Base-by-base conservation (phyloP, 2,113 vertebrate species). In the Dipodomys ordii region DNA sequence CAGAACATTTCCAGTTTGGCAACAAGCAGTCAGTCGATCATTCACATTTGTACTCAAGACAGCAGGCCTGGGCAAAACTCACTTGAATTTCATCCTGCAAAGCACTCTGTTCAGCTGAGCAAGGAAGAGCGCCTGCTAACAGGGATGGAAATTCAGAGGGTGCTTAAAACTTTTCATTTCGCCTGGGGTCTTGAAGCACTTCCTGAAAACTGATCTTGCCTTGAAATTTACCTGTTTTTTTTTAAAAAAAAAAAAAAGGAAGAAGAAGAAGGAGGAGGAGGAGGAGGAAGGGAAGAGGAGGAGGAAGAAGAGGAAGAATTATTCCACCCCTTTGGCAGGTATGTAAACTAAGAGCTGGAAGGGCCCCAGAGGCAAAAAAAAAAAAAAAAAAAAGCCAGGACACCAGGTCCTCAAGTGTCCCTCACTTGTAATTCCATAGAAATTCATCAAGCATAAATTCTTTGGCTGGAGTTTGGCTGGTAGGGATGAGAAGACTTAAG, bases 1-100 rank as follows among this genome's bases (percentile, higher is more conserved):
- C 98, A 93, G 98, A 98, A 98, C 98, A 98, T 98, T 99, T 99
- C 99, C 99, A 99, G 99, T 99, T 99, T 99, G 99, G 99, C 99
- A 99, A 98, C 98, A 99, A 98, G 98, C 98, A 98, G 96, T 98
- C 93, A 97, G 94, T 97, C 94, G 95, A 35, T 98, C 98, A 97
- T 98, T 98, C 98, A 98, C 98, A 98, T 98, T 98, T 98, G 96
- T 97, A 97, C 96, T 98, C 93, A 96, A 98, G 97, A 98, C 96
- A 96, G 96, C 96, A 98, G 98, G 96, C 97, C 95, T 96, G 98
- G 96, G 97, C 94, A 94, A 97, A 96, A 92, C 92, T 78, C 82
- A 65, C 0, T 0, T 87, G 96, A 94, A 93, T 1, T 87, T 0
- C 77, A 96, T 95, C 94, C 85, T 87, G 87, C 1, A 12, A 84